Percentiles rank a stretch among this genome's conserved stretches.
Evolutionary conservation across 2,888 invertebrate species (phyloP).

Genomic region (Sesia bembeciformis): DNA sequence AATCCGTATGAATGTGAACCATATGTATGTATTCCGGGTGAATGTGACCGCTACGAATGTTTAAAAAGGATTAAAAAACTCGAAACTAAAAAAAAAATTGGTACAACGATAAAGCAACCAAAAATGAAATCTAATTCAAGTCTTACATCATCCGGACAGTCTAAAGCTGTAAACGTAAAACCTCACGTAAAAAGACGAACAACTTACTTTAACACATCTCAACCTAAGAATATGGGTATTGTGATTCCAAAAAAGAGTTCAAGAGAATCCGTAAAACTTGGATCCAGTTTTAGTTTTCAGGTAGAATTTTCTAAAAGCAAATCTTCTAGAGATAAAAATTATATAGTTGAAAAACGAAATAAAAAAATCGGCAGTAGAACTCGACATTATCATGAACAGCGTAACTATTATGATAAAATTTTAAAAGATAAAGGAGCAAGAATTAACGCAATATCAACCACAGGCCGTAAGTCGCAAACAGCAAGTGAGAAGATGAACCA

Average conservation of each 20-base stretch:
- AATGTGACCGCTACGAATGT: slow-evolving; percentile 25
- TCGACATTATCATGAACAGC: background rate
- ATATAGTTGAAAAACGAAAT: no score
- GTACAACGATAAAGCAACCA: background rate
- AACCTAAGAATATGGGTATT: slow-evolving; percentile 1
- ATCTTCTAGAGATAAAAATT: no score
- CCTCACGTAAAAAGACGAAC: slow-evolving; percentile 2
- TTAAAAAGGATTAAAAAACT: slow-evolving; percentile 9
- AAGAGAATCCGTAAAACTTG: slow-evolving; percentile 10
- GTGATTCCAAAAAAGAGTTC: slow-evolving; percentile 1
- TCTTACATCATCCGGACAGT: background rate
- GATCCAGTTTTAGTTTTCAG: background rate
- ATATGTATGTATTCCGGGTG: slow-evolving; percentile 24
- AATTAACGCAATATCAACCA: slow-evolving; percentile 6
- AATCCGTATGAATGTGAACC: slow-evolving; percentile 27
- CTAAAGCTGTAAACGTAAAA: background rate
- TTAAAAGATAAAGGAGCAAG: slow-evolving; percentile 4
- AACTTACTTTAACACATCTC: slow-evolving; percentile 2
- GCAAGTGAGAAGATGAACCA: slow-evolving; percentile 8
- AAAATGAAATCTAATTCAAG: background rate
- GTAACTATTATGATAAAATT: background rate
- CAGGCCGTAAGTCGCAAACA: slow-evolving; percentile 10
- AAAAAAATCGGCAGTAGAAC: background rate
- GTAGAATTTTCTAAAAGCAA: background rate
- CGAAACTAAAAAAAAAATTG: background rate